Conservation (phyloP, 2,113 vertebrate genomes). For the Odobenus rosmarus region DNA sequence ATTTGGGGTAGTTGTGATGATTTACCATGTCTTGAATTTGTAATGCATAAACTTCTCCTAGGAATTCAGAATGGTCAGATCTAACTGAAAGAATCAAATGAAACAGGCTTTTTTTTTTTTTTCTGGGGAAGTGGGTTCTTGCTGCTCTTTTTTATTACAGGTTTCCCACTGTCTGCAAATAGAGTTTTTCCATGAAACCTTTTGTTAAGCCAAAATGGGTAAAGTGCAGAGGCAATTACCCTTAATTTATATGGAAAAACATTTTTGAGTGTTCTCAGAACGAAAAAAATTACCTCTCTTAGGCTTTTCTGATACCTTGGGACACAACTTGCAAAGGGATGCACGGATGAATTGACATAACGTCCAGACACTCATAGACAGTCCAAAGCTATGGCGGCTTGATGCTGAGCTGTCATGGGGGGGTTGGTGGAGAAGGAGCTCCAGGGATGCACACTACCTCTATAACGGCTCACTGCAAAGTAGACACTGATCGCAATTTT, state of each 20-base stretch:
- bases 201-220: neutral
- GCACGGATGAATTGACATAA: neutral
- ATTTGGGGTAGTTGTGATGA: neutral
- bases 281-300: neutral
- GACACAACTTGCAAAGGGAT: neutral
- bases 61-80: neutral
- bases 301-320: neutral
- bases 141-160: neutral
- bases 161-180: neutral
- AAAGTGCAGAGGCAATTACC: neutral
- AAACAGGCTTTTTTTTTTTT: neutral
- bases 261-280: neutral
- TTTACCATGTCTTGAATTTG: neutral
- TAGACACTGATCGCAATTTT: neutral
- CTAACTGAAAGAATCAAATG: neutral
- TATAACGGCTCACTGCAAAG: neutral
- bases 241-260: neutral
- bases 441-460: neutral
- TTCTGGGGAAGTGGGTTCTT: neutral
- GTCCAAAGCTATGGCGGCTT: neutral
- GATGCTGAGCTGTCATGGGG: neutral
- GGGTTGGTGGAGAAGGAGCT: neutral
- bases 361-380: neutral
- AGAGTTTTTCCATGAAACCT: neutral
- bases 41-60: neutral